These are phyloP conservation scores for Panagrolaimus sp. DNA, from an alignment of 1,140 invertebrate species.

Conservation along the genomic window DNA sequence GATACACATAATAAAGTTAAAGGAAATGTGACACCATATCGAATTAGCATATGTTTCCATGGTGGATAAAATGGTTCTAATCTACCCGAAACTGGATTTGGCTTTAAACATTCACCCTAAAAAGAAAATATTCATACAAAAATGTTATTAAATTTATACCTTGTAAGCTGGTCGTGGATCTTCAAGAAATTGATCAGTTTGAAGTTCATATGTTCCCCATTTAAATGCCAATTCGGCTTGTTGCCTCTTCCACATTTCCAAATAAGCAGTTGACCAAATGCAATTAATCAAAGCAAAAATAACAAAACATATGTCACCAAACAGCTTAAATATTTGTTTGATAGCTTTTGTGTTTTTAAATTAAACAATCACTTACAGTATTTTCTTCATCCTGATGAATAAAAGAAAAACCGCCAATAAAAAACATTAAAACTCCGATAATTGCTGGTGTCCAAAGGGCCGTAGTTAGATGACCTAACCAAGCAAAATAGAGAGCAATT, in stretches of 20 bases:
- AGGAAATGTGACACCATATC: constrained; percentile 79
- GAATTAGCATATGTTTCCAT: constrained; percentile 79
- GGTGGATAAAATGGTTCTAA: constrained; percentile 78
- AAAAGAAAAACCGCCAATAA: constrained; percentile 31
- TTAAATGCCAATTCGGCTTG: constrained; percentile 71
- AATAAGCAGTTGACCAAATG: constrained; percentile 76
- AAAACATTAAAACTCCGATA: constrained; percentile 66
- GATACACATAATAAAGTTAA: constrained; percentile 74
- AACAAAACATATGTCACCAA: constrained; percentile 75
- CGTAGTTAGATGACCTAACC: constrained; percentile 71
- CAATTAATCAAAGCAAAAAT: constrained; percentile 88
- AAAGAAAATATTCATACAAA: constrained; percentile 37
- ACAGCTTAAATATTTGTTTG: constrained; percentile 24
- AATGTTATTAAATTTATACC: constrained; percentile 16
- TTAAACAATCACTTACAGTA: too few species aligned
- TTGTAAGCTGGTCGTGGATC: constrained; percentile 49
- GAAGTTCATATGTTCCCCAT: constrained; percentile 81
- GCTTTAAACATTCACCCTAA: constrained; percentile 72
- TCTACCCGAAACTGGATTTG: constrained; percentile 78
- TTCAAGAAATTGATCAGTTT: constrained; percentile 78
- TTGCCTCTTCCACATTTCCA: constrained; percentile 73
- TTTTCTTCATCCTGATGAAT: constrained; percentile 16
- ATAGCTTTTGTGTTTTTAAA: constrained; percentile 17
- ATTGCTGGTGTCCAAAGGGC: constrained; percentile 69
- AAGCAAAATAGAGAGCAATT: constrained; percentile 75